Evolutionary conservation across 2,888 invertebrate species (phyloP).

Genomic region (Ditula angustiorana): DNA sequence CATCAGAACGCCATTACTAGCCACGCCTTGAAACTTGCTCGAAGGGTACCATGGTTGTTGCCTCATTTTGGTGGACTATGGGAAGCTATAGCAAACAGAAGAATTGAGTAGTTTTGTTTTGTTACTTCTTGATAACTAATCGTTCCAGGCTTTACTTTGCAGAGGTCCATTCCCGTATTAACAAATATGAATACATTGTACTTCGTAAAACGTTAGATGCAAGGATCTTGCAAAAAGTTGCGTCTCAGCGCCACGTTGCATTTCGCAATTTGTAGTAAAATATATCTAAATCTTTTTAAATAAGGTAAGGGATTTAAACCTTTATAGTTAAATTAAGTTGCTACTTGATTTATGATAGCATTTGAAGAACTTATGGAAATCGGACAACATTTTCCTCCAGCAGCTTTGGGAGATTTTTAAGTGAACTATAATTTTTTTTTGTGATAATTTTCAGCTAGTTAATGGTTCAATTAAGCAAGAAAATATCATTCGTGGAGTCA

Average conservation of each 20-base stretch:
- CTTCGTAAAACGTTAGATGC: too few relatives aligned
- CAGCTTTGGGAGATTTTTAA: not conserved
- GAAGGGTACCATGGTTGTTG: not conserved
- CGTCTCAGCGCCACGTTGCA: too few relatives aligned
- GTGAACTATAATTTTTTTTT: not conserved
- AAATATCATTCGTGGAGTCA: too few relatives aligned
- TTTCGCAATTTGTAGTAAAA: too few relatives aligned
- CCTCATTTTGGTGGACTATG: not conserved
- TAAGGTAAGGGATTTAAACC: too few relatives aligned
- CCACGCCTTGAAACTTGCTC: conserved; percentile 57
- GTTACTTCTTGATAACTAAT: too few relatives aligned
- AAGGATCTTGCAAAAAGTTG: too few relatives aligned
- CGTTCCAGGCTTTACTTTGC: too few relatives aligned
- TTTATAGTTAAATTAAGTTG: not conserved
- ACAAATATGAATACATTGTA: too few relatives aligned
- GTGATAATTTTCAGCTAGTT: not conserved
- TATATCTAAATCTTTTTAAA: too few relatives aligned
- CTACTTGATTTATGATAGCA: conserved; percentile 21
- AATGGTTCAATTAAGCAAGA: too few relatives aligned
- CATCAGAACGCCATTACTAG: conserved; percentile 66
- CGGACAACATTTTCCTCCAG: not conserved
- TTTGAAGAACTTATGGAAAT: conserved; percentile 22
- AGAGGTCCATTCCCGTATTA: too few relatives aligned
- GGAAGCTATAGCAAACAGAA: not conserved
- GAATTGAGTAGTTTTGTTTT: not conserved